Base-by-base conservation (phyloP, 2,797 vertebrate species). In the Chelonia mydas region DNA sequence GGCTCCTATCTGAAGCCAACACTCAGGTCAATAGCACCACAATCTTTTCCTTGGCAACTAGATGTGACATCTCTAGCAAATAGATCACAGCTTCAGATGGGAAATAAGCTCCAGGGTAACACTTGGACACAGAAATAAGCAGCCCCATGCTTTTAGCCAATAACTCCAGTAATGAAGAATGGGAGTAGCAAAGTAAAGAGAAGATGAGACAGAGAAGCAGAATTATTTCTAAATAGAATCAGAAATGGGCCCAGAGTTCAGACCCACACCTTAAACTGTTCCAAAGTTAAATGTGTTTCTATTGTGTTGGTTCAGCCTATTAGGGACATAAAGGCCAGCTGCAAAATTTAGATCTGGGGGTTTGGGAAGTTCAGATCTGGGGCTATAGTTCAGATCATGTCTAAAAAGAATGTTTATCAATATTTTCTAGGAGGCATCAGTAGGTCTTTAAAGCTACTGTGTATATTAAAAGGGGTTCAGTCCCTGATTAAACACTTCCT, bases 61-160 rank as follows among this genome's bases (percentile, higher is more conserved):
- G 50, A 76, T 88, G 2, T 96, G 88, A 83, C 49, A 37, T 94
- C 92, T 23, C 84, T 93, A 94, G 90, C 37, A 80, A 57, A 78
- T 81, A 33, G 77, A 47, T 94, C 27, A 31, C 77, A 50, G 84
- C 95, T 90, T 92, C 93, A n/a, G 79, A 93, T 87, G 85, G 76
- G 45, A 21, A 86, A 11, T 19, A 88, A 94, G 90, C 90, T 91
- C 51, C 49, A 83, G 15, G 55, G 83, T 25, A 88, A 12, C 41
- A 82, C 17, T 87, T 96, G 78, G 23, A 78, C 86, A 88, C 27
- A 57, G 86, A 96, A 97, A 90, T 55, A 87, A 85, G 82, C 88
- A 84, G 65, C 21, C 28, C 54, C 21, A 23, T 84, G n/a, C 81
- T 96, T 95, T 92, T 95, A 88, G 79, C 84, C 68, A 78, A 5